Evolutionary conservation across 2,888 invertebrate species (phyloP).

Genomic region (Sinodicranocentrus sp.): DNA sequence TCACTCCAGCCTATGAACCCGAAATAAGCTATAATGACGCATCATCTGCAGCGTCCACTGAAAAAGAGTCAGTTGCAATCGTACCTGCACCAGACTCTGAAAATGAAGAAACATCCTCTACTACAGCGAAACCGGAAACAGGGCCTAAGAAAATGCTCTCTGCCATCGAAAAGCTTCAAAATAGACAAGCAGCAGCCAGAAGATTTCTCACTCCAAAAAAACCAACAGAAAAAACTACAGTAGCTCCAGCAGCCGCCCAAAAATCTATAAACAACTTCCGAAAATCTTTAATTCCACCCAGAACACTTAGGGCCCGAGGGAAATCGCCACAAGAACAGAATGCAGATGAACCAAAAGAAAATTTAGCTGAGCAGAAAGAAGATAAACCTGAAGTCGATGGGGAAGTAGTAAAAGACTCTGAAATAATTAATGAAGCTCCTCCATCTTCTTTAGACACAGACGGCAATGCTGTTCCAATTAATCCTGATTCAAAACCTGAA

Average conservation of each 20-base stretch:
- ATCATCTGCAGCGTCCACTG: constrained; percentile 27
- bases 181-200: constrained; percentile 45
- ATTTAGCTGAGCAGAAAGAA: background rate
- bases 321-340: constrained; percentile 17
- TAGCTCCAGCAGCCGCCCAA: constrained; percentile 1
- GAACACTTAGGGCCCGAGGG: constrained; percentile 47
- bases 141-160: constrained; percentile 28
- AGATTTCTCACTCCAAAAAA: constrained; percentile 42
- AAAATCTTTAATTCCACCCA: constrained; percentile 49
- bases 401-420: constrained; percentile 32
- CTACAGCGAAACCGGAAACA: background rate
- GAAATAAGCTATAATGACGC: constrained; percentile 32
- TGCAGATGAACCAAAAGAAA: background rate
- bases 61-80: constrained; percentile 24
- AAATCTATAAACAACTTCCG: constrained; percentile 15
- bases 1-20: background rate
- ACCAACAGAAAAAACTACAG: constrained; percentile 48
- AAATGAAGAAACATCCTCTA: background rate
- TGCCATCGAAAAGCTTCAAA: constrained; percentile 44
- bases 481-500: constrained; percentile 13
- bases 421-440: constrained; percentile 25
- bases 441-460: constrained; percentile 30
- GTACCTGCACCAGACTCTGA: constrained; percentile 8
- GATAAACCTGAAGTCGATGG: background rate
- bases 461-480: constrained; percentile 34